Percentiles rank a stretch among this genome's conserved stretches.
These are phyloP conservation scores for Ophion ellenae DNA, from an alignment of 2,888 invertebrate species.

Conservation along the genomic window DNA sequence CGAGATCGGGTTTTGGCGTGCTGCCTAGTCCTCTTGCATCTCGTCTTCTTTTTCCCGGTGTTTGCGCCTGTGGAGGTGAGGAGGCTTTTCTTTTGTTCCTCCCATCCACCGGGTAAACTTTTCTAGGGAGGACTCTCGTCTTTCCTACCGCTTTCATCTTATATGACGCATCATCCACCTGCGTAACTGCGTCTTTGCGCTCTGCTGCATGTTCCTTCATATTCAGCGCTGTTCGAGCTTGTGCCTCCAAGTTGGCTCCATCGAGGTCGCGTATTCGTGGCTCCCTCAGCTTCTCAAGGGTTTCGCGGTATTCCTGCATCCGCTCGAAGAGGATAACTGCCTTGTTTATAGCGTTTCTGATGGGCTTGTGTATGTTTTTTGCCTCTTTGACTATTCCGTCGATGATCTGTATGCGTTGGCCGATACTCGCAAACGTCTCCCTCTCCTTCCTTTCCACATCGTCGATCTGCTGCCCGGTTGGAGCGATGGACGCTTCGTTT, in stretches of 20 bases:
- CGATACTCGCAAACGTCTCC: background rate
- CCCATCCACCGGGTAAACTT: background rate
- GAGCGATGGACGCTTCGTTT: background rate
- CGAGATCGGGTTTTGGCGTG: background rate
- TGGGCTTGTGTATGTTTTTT: conserved; percentile 47
- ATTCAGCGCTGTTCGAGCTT: background rate
- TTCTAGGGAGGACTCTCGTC: background rate
- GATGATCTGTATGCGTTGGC: conserved; percentile 18
- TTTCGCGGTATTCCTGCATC: conserved; percentile 30
- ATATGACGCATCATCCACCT: background rate
- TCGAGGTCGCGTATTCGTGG: background rate
- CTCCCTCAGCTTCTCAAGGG: background rate
- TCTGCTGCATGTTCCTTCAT: background rate
- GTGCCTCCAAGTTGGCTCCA: background rate
- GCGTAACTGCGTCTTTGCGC: background rate
- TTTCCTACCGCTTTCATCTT: background rate
- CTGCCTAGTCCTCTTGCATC: conserved; percentile 12
- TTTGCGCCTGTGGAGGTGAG: conserved; percentile 9
- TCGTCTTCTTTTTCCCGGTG: conserved; percentile 5
- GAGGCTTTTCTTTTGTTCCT: conserved; percentile 14
- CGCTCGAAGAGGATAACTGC: conserved; percentile 24
- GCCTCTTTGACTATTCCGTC: conserved; percentile 30
- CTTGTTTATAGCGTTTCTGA: conserved; percentile 21
- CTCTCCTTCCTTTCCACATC: conserved; percentile 13
- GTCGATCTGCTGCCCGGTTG: conserved; percentile 1